These are phyloP conservation scores for Nomia melanderi DNA, from an alignment of 1,140 invertebrate species.

Conservation along the genomic window DNA sequence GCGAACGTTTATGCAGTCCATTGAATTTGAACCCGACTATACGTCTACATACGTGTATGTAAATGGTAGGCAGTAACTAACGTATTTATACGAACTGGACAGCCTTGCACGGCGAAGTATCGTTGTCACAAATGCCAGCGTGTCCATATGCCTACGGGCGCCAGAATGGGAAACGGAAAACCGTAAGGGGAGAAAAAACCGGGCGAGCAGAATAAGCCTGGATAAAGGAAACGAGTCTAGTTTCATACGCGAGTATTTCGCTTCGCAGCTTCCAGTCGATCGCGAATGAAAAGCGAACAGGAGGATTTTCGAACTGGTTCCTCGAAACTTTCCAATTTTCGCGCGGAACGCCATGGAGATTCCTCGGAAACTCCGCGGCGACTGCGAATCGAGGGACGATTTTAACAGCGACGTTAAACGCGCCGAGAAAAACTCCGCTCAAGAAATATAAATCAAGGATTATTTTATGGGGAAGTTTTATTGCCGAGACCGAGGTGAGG, in stretches of 20 bases:
- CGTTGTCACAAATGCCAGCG: conserved; percentile 58
- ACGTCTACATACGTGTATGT: conserved; percentile 24
- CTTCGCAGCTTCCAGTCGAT: background rate
- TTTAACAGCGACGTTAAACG: too few species aligned
- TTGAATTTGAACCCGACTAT: conserved; percentile 51
- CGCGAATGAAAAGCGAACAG: background rate
- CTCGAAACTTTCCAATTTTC: background rate
- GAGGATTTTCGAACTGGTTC: background rate
- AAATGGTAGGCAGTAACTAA: conserved; percentile 48
- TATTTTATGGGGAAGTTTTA: too few species aligned
- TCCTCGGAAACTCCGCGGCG: too few species aligned
- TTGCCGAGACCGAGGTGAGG: too few species aligned
- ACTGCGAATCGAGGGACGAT: too few species aligned
- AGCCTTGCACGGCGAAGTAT: conserved; percentile 59
- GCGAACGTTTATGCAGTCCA: too few species aligned
- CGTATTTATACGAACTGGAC: conserved; percentile 52
- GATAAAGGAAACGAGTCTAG: conserved; percentile 8
- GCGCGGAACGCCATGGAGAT: too few species aligned
- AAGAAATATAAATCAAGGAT: too few species aligned
- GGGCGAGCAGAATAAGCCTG: conserved; percentile 8
- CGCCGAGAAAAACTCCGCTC: too few species aligned
- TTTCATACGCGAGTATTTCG: too few species aligned
- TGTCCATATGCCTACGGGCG: conserved; percentile 22
- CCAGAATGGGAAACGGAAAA: conserved; percentile 10
- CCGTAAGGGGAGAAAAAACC: too few species aligned